Evolutionary conservation across 2,113 vertebrate species (phyloP).

Genomic region (Theristicus caerulescens): DNA sequence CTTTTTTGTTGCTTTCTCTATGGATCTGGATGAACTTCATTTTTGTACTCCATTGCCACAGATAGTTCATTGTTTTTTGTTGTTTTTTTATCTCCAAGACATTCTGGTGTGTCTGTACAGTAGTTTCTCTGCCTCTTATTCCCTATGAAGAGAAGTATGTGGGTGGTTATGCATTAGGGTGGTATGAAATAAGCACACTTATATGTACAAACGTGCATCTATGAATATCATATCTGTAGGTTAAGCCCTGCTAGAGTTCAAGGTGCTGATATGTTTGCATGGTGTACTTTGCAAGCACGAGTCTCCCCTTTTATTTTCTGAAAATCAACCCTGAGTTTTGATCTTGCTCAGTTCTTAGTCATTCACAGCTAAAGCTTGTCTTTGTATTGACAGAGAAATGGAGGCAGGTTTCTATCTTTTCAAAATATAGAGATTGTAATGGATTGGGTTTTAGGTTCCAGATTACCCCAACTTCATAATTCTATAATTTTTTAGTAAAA

Average conservation of each 20-base stretch:
- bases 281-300: background rate
- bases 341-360: background rate
- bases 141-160: background rate
- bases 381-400: background rate
- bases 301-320: background rate
- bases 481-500: background rate
- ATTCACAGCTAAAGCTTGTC: background rate
- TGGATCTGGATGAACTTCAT: background rate
- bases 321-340: background rate
- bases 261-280: background rate
- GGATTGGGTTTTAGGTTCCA: background rate
- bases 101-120: background rate
- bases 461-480: background rate
- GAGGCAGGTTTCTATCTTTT: background rate
- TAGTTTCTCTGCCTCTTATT: background rate
- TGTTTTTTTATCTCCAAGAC: background rate
- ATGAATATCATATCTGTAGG: background rate
- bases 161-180: background rate
- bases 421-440: background rate
- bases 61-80: rapidly evolving
- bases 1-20: background rate
- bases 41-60: background rate
- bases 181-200: background rate
- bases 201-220: background rate
- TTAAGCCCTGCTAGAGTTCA: background rate